A percentile compares a stretch with the other conserved stretches of the same genome.
phyloP scores from a whole-genome alignment of 1,140 invertebrate species.

The Agrypnia vestita region DNA sequence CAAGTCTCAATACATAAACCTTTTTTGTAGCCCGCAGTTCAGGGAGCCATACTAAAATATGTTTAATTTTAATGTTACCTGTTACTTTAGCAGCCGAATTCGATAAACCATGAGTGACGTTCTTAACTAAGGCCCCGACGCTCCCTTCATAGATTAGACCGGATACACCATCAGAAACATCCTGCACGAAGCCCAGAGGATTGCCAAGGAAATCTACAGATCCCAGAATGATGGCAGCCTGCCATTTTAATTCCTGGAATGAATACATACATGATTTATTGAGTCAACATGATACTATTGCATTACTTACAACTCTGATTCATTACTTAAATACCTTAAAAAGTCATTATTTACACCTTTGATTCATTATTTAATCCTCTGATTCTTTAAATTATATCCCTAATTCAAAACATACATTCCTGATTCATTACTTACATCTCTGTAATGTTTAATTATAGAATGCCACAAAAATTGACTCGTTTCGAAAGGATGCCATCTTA shows the following conservation, averaged over 20 bases:
- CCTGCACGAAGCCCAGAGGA: slow-evolving; percentile 95
- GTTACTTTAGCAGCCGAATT: slow-evolving; percentile 97
- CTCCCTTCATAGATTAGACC: slow-evolving; percentile 93
- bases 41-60: too few species aligned
- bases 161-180: slow-evolving; percentile 95
- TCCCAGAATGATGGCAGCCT: slow-evolving; percentile 95
- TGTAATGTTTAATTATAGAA: slow-evolving; percentile 86
- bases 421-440: slow-evolving; percentile 79
- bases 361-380: too few species aligned
- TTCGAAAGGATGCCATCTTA: slow-evolving; percentile 90
- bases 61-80: slow-evolving; percentile 63
- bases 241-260: slow-evolving; percentile 91
- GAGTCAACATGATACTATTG: not conserved
- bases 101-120: slow-evolving; percentile 96
- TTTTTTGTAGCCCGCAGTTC: too few species aligned
- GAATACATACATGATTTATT: not conserved
- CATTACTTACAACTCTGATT: not conserved
- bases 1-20: too few species aligned
- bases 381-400: too few species aligned
- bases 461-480: slow-evolving; percentile 86
- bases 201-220: slow-evolving; percentile 98
- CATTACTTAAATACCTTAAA: too few species aligned
- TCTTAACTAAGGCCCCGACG: slow-evolving; percentile 92
- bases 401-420: slow-evolving; percentile 79
- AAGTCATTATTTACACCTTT: too few species aligned